phyloP scores from a whole-genome alignment of 1,140 invertebrate species.

The Formica exsecta region DNA sequence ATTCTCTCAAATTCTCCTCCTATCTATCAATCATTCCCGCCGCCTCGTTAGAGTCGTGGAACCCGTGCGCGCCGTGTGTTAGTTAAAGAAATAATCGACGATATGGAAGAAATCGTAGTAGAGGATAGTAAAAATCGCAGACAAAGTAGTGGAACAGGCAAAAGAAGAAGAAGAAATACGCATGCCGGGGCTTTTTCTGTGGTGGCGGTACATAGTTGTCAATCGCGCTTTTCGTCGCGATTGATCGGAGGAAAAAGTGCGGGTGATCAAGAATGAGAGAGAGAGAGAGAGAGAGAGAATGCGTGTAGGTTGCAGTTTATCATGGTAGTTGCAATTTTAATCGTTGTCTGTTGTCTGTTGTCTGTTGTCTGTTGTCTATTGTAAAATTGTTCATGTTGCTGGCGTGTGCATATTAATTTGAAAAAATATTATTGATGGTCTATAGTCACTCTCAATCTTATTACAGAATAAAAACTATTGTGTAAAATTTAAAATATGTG shows the following conservation, averaged over 20 bases:
- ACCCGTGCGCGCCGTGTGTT: slow-evolving; percentile 58
- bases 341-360: not conserved
- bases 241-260: slow-evolving; percentile 54
- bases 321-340: slow-evolving; percentile 65
- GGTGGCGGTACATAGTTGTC: slow-evolving; percentile 63
- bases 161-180: slow-evolving; percentile 8
- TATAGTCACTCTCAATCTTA: too few species aligned
- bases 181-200: slow-evolving; percentile 61
- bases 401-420: slow-evolving; percentile 39
- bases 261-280: slow-evolving; percentile 57
- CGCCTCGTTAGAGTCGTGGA: slow-evolving; percentile 58
- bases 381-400: slow-evolving; percentile 68
- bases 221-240: slow-evolving; percentile 44
- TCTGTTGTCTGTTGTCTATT: slow-evolving; percentile 69
- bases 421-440: too few species aligned
- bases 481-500: too few species aligned
- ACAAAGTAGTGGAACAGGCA: slow-evolving; percentile 4
- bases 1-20: slow-evolving; percentile 54
- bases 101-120: slow-evolving; percentile 54
- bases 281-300: slow-evolving; percentile 40
- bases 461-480: too few species aligned
- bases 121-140: slow-evolving; percentile 45
- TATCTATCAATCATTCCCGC: slow-evolving; percentile 61
- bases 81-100: slow-evolving; percentile 66
- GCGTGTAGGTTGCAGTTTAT: slow-evolving; percentile 68